Evolutionary conservation across 2,797 vertebrate genomes (phyloP).

Genomic region (Halcyon chelicuti): DNA sequence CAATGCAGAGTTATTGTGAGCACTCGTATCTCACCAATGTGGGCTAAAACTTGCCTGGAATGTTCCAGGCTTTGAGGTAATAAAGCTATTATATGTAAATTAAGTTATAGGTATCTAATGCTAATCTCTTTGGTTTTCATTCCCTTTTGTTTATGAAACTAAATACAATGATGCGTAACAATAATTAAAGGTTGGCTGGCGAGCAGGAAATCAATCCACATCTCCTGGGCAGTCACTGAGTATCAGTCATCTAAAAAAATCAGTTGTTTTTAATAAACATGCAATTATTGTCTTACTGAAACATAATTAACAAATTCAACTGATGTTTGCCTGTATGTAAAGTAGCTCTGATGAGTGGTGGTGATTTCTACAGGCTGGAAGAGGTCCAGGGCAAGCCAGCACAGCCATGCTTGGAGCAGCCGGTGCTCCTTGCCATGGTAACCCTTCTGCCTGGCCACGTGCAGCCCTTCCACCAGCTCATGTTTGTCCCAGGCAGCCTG

Average conservation of each 20-base stretch:
- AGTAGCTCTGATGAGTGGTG: not conserved
- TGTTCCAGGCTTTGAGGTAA: conserved; percentile 25
- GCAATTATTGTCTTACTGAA: not conserved
- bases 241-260: not conserved
- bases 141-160: conserved; percentile 25
- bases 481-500: not conserved
- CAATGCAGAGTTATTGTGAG: fast-evolving
- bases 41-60: not conserved
- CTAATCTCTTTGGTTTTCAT: not conserved
- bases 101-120: not conserved
- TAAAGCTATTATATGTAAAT: conserved; percentile 6
- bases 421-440: not conserved
- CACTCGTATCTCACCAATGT: fast-evolving
- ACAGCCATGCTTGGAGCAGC: not conserved
- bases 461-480: not conserved
- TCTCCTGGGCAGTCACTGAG: not conserved
- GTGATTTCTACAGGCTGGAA: not conserved
- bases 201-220: not conserved
- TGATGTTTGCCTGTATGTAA: not conserved
- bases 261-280: not conserved
- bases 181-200: not conserved
- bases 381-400: not conserved
- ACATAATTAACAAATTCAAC: not conserved
- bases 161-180: not conserved
- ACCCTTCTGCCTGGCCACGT: not conserved